Conservation (phyloP, 2,797 vertebrate species). For the Cichlasoma orientale region DNA sequence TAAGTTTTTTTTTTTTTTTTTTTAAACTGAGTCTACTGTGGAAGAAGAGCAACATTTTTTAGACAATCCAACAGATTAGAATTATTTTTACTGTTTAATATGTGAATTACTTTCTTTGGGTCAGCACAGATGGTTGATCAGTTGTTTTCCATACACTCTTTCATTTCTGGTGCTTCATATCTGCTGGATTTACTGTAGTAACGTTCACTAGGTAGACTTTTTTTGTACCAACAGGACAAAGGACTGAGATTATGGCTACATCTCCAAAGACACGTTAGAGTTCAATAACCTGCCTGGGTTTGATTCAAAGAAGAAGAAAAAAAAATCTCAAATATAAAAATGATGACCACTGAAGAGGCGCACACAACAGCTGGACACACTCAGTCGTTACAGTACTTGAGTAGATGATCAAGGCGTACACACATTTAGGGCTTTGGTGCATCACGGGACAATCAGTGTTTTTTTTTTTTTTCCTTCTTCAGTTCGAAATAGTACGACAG, state of each 20-base stretch:
- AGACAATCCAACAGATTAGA: neutral
- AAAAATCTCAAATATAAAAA: conserved; percentile 32
- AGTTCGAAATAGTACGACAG: conserved; percentile 38
- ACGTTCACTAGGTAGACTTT: neutral
- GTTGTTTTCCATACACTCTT: neutral
- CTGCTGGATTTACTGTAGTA: neutral
- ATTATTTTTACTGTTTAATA: too few relatives aligned
- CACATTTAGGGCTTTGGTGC: conserved; percentile 72
- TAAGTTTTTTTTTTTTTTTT: too few relatives aligned
- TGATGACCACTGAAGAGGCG: conserved; percentile 7
- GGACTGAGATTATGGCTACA: neutral
- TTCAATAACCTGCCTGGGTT: neutral
- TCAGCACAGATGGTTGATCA: neutral
- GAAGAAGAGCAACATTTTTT: neutral
- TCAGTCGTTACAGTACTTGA: conserved; percentile 55
- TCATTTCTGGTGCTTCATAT: neutral
- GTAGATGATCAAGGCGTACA: conserved; percentile 47
- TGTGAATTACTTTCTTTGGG: neutral
- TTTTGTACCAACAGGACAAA: neutral
- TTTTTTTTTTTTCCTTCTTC: conserved; percentile 29
- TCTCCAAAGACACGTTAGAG: neutral
- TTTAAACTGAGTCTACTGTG: neutral
- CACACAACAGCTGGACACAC: conserved; percentile 41
- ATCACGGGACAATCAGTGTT: conserved; percentile 67
- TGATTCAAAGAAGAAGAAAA: neutral